Evolutionary conservation across 64 coral and sea anemone species (phyloP), one percentile per base, ranked within the genome.

Genomic region (Montipora cactus): DNA sequence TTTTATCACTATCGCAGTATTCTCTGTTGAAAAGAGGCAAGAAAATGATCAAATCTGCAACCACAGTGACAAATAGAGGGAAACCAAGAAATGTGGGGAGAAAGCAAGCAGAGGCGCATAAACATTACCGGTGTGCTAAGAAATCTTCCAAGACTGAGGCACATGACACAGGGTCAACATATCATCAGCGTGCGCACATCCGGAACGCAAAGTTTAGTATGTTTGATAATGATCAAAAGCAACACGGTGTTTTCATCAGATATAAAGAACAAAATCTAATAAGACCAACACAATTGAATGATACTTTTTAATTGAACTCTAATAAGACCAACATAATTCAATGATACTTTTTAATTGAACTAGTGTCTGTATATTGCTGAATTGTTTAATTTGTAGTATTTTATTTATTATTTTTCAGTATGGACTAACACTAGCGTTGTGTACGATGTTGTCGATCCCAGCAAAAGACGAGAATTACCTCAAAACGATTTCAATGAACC

Each of bases 121-220:
- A 81, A 4, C 52, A 55, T 55, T 37, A 37, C 1, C 37, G 70
- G n/a, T 91, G 90, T 91, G 62, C 78, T 0, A 85, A 91, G 73
- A 83, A 91, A 49, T 79, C 79, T 49, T 79, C 91, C 48, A 93
- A 93, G 28, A 79, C 81, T n/a, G 91, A 78, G 49, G 25, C 77
- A 22, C 52, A 78, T 62, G 19, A 44, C 3, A 93, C 76, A 13
- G 82, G 79, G 49, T 93, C 72, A n/a, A 80, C 91, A 1, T 25
- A 93, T 15, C 91, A 93, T 20, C 91, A 93, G 8, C 74, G 81
- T 3, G 78, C 76, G 14, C 82, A 93, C 25, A 55, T 93, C 4
- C 74, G 77, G 12, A 93, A 93, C 79, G 74, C 72, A 4, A 85
- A 92, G 77, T n/a, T 81, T 49, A 50, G 5, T 50, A 25, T 81